phyloP scores from a whole-genome alignment of 2,113 vertebrate species.

The Gymnarchus niloticus region DNA sequence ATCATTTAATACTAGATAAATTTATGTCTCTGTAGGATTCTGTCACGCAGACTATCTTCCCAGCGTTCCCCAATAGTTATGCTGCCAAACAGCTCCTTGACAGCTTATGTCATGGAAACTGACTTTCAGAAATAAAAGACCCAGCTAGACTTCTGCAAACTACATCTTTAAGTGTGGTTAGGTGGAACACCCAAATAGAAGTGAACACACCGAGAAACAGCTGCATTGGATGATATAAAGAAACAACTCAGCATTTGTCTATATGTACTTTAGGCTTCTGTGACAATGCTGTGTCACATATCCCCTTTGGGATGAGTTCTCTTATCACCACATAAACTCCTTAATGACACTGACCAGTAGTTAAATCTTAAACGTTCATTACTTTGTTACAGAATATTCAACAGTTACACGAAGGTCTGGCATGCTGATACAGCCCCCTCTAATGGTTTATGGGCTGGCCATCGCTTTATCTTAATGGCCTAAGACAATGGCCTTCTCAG shows the following conservation, averaged over 20 bases:
- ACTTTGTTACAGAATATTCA: too few species aligned
- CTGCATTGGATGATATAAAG: too few species aligned
- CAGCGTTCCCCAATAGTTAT: slow-evolving; percentile 29
- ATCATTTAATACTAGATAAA: slow-evolving; percentile 48
- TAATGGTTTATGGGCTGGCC: background rate
- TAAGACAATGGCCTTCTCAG: background rate
- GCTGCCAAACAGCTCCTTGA: slow-evolving; percentile 27
- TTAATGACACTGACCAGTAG: too few species aligned
- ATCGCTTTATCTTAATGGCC: background rate
- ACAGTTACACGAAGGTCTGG: background rate
- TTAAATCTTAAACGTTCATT: too few species aligned
- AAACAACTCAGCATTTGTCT: too few species aligned
- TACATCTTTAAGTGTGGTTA: too few species aligned
- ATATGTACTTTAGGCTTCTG: too few species aligned
- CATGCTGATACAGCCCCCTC: background rate
- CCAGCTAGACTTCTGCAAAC: background rate
- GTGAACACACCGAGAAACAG: too few species aligned
- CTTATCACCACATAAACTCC: too few species aligned
- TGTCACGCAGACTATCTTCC: slow-evolving; percentile 41
- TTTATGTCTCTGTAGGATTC: slow-evolving; percentile 39
- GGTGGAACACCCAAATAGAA: too few species aligned
- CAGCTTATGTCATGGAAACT: slow-evolving; percentile 8
- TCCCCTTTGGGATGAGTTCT: too few species aligned
- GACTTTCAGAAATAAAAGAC: background rate
- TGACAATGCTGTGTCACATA: too few species aligned